Evolutionary conservation across 2,113 vertebrate genomes (phyloP).

Genomic region (Mohoua ochrocephala): DNA sequence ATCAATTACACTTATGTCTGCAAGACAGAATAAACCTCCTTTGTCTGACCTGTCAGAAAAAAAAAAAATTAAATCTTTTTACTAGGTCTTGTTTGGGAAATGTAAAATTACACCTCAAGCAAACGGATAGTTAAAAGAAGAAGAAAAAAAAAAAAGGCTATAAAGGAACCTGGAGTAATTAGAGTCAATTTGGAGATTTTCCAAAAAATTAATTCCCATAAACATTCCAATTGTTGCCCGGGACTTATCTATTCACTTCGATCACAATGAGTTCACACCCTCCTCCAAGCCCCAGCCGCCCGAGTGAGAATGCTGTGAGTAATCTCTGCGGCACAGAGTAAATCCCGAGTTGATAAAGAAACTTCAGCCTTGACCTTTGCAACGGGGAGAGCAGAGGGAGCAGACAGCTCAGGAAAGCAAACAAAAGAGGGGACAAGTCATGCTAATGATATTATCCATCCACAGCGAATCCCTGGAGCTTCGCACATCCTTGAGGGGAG

Average conservation of each 20-base stretch:
- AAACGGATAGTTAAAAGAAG: neutral
- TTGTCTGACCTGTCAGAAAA: neutral
- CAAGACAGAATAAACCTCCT: neutral
- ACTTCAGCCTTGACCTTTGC: constrained; percentile 28
- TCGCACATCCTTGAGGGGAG: neutral
- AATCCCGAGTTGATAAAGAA: neutral
- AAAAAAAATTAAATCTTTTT: neutral
- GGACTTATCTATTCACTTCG: neutral
- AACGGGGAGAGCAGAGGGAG: neutral
- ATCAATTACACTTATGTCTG: neutral
- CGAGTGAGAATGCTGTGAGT: neutral
- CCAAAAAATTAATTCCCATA: neutral
- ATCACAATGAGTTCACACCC: neutral
- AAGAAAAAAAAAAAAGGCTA: neutral
- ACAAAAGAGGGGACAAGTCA: neutral
- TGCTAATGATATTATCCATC: neutral
- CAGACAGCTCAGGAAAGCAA: neutral
- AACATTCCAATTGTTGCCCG: neutral
- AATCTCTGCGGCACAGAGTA: neutral
- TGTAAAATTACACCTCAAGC: neutral
- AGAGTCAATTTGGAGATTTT: neutral
- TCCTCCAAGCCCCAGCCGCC: neutral
- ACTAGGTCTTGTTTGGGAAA: neutral
- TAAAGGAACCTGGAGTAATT: neutral
- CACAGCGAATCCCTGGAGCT: neutral